A percentile compares a stretch with the other conserved stretches of the same genome.
Conservation (phyloP, 2,113 vertebrate genomes). For the Halichoerus grypus region DNA sequence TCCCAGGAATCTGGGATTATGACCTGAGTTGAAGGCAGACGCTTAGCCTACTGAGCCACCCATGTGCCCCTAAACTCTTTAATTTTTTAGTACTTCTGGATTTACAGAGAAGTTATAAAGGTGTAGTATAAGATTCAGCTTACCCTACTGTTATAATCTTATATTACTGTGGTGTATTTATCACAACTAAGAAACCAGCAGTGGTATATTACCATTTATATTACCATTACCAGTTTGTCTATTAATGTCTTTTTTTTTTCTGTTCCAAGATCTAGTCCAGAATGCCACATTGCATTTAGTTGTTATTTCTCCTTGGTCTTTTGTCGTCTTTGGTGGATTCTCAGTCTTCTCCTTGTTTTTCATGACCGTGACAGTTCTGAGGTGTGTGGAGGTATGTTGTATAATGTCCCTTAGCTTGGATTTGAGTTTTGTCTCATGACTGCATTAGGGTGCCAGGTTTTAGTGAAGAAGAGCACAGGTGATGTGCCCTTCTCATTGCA, state of each 20-base stretch:
- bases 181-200: neutral
- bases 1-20: neutral
- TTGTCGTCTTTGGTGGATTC: neutral
- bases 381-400: neutral
- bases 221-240: neutral
- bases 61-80: neutral
- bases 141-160: neutral
- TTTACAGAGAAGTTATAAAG: neutral
- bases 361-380: neutral
- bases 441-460: neutral
- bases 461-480: neutral
- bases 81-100: conserved; percentile 2
- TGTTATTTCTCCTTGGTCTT: neutral
- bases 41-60: neutral
- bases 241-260: neutral
- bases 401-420: neutral
- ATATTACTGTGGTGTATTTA: neutral
- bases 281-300: neutral
- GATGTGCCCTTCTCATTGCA: neutral
- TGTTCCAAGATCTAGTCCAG: neutral
- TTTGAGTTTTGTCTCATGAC: neutral
- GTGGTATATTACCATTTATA: neutral
- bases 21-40: neutral
- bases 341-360: neutral
- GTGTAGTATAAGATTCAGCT: neutral